phyloP scores from a whole-genome alignment of 2,797 vertebrate genomes.

The Stomatorhinus walkeri region DNA sequence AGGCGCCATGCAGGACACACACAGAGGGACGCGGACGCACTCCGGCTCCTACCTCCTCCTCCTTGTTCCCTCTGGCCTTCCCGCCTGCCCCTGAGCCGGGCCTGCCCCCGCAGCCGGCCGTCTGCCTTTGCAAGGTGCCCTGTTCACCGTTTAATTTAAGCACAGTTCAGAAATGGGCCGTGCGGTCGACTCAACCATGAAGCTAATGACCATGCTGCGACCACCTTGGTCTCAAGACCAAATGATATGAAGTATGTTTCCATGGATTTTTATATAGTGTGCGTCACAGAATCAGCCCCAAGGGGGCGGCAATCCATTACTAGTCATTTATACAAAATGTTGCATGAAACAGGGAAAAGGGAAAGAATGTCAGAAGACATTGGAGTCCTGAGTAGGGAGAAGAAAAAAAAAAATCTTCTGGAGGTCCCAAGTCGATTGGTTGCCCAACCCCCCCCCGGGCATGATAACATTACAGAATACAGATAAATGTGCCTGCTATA shows the following conservation, averaged over 20 bases:
- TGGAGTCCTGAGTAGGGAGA: neutral
- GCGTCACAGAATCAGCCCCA: neutral
- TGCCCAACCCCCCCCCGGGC: neutral
- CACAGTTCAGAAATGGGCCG: slow-evolving; percentile 66
- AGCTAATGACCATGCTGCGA: neutral
- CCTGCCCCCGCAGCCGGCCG: slow-evolving; percentile 81
- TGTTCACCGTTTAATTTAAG: slow-evolving; percentile 87
- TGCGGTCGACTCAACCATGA: neutral
- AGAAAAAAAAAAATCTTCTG: neutral
- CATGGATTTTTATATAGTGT: neutral
- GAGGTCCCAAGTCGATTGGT: neutral
- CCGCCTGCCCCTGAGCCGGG: slow-evolving; percentile 74
- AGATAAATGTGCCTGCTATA: neutral
- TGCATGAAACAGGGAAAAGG: neutral
- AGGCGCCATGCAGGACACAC: neutral
- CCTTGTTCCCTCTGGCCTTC: slow-evolving; percentile 82
- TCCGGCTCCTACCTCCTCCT: slow-evolving; percentile 88
- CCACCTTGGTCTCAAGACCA: neutral
- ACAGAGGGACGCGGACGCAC: neutral
- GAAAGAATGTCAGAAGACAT: neutral
- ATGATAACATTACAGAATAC: neutral
- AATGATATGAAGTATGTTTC: neutral
- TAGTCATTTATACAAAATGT: neutral
- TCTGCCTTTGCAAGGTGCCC: slow-evolving; percentile 84
- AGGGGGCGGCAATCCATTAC: neutral